Evolutionary conservation across 2,797 vertebrate genomes (phyloP).

Genomic region (Heterohyrax brucei): DNA sequence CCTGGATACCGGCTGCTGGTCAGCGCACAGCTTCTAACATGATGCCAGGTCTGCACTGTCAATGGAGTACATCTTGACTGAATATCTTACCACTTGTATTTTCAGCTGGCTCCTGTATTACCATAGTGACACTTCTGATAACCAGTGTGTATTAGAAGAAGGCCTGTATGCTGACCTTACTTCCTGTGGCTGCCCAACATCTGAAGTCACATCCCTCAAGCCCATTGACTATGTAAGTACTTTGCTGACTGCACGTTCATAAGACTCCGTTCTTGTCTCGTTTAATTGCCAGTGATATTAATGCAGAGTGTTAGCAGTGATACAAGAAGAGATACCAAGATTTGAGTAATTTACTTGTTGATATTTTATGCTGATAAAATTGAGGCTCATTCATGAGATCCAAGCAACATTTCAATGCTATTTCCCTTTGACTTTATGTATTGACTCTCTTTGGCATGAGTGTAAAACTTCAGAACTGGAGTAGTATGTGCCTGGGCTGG

Average conservation of each 20-base stretch:
- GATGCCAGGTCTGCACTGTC: not conserved
- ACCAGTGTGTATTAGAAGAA: slow-evolving; percentile 94
- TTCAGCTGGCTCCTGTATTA: slow-evolving; percentile 94
- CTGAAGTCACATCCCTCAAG: slow-evolving; percentile 92
- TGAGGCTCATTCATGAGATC: not conserved
- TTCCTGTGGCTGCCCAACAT: slow-evolving; percentile 92
- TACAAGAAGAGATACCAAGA: slow-evolving; percentile 8
- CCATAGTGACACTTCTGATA: slow-evolving; percentile 89
- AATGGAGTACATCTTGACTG: not conserved
- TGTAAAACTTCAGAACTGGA: not conserved
- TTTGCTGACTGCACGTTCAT: slow-evolving; percentile 24
- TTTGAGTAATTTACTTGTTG: slow-evolving; percentile 49
- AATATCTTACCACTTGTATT: slow-evolving; percentile 73
- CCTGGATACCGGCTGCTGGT: not conserved
- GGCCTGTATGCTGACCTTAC: slow-evolving; percentile 93
- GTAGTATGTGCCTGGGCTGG: not conserved
- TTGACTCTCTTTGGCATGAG: not conserved
- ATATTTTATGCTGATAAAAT: not conserved
- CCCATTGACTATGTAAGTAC: slow-evolving; percentile 94
- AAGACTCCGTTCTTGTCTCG: slow-evolving; percentile 64
- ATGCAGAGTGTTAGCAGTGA: slow-evolving; percentile 13
- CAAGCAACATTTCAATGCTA: not conserved
- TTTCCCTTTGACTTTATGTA: not conserved
- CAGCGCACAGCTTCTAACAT: not conserved
- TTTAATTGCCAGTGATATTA: slow-evolving; percentile 43